Percentiles rank a stretch among this genome's conserved stretches.
Conservation (phyloP, 2,113 vertebrate species). For the Hymenochirus boettgeri region DNA sequence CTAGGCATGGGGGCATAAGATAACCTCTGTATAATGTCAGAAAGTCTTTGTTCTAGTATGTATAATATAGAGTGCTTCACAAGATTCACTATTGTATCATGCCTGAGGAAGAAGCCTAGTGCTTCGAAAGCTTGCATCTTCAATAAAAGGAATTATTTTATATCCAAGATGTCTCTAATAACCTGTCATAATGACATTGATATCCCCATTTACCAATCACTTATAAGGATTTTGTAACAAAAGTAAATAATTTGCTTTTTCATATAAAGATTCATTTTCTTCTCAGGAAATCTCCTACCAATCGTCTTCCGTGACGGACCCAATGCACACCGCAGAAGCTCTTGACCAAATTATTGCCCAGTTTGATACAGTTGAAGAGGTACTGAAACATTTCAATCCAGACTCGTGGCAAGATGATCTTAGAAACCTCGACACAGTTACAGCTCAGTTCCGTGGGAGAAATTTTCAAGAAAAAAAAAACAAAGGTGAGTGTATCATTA, state of each 20-base stretch:
- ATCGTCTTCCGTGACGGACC: constrained; percentile 65
- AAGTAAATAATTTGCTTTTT: background rate
- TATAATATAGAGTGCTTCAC: too few species aligned
- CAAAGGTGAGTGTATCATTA: constrained; percentile 91
- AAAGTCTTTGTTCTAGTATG: too few species aligned
- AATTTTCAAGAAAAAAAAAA: constrained; percentile 81
- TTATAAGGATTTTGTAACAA: background rate
- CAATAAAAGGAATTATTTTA: too few species aligned
- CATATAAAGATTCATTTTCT: constrained; percentile 47
- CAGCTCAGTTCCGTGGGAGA: constrained; percentile 73
- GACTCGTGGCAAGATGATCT: constrained; percentile 90
- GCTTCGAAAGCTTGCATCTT: too few species aligned
- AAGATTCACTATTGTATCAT: too few species aligned
- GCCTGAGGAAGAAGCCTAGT: too few species aligned
- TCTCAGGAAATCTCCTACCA: constrained; percentile 65
- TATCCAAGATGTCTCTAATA: too few species aligned
- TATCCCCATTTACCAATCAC: too few species aligned
- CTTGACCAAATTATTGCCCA: constrained; percentile 82
- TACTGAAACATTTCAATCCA: constrained; percentile 81
- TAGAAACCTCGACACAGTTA: constrained; percentile 79
- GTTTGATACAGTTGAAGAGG: constrained; percentile 86
- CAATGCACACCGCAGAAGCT: constrained; percentile 70
- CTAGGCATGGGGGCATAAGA: too few species aligned
- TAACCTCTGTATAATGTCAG: too few species aligned
- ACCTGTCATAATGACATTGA: too few species aligned